Base-by-base conservation (phyloP, 2,113 vertebrate genomes). In the Hippocampus comes region DNA sequence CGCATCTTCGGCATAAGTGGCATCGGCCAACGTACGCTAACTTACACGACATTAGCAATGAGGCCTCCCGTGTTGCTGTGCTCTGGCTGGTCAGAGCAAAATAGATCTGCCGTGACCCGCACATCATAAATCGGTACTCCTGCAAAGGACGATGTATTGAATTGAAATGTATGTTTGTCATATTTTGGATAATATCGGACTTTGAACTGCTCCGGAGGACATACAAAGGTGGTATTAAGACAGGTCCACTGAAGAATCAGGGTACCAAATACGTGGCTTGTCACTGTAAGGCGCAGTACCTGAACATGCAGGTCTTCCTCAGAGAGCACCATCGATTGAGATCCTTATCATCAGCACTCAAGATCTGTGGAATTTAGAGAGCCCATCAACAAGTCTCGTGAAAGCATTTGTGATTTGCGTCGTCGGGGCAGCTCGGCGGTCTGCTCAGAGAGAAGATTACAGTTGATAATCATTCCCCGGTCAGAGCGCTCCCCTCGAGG, bases 231-330 rank as follows among this genome's bases (percentile, higher is more conserved):
- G 23, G 21, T 34, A 34, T 38, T 63, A 30, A 30, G 25, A 5
- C 48, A 4, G 17, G 48, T 15, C 7, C 8, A 6, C 17, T 5
- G 30, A 63, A 63, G 12, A 9, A 12, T 14, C 25, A n/a, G 10
- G 14, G 4, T 63, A 18, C 4, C 14, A 18, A 38, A 63, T 34
- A 6, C 25, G 38, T 21, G 9, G 18, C 21, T 21, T 17, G 17
- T 20, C 41, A 46, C 63, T 12, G 5, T 25, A 9, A 1, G 30
- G n/a, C 5, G 2, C 15, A 0, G 1, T 87, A 96, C 96, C 96
- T 94, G 89, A 93, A 96, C 95, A 96, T 96, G 92, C 95, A 97
- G 9, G 94, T 95, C 88, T 96, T 97, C 89, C 89, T 95, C 78
- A 97, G 88, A 11, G 95, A 95, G 67, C 93, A 94, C 96, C 96